Base-by-base conservation (phyloP, 2,888 invertebrate species). In the Heliconius erato region DNA sequence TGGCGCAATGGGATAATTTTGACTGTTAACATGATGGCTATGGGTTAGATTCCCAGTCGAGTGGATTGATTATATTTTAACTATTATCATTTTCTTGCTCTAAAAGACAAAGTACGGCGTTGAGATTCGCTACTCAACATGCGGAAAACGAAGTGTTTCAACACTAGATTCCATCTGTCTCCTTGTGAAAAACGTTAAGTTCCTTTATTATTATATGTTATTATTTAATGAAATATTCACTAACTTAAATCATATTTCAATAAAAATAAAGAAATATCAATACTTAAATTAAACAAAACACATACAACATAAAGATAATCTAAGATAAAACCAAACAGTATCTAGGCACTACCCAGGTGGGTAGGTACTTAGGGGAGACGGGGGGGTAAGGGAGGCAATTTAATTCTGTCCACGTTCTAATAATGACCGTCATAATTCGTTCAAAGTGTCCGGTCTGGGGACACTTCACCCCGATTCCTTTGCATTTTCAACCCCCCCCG, bases 341-440 rank as follows among this genome's bases (percentile, higher is more conserved):
- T 94, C 91, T 44, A 93, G 93, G 63, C 63, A 67, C 67, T 67
- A 19, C 28, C 91, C 95, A 96, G 95, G 95, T 95, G 95, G 91
- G 93, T 94, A 94, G 91, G 93, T 94, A 94, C 95, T 95, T 94
- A 94, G 92, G 94, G 94, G 92, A 93, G 93, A 93, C 93, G 84
- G 82, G 88, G 87, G 89, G 87, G n/a, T n/a, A 7, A 85, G 92
- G 95, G 95, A 94, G 96, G 96, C 96, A 96, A 96, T 96, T 96
- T 96, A 96, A 96, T 96, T 96, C 96, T 96, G 96, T 96, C 96
- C 96, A 96, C 96, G 96, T 96, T 95, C 96, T 96, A 96, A 96
- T 96, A 96, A 96, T 96, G 96, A 96, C 96, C 95, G 96, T 96
- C 96, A 96, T 96, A 96, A 96, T 96, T 96, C 96, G 96, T 96